Percentiles rank a stretch among this genome's conserved stretches.
phyloP scores from a whole-genome alignment of 2,797 vertebrate genomes.

The Sylvilagus floridanus region DNA sequence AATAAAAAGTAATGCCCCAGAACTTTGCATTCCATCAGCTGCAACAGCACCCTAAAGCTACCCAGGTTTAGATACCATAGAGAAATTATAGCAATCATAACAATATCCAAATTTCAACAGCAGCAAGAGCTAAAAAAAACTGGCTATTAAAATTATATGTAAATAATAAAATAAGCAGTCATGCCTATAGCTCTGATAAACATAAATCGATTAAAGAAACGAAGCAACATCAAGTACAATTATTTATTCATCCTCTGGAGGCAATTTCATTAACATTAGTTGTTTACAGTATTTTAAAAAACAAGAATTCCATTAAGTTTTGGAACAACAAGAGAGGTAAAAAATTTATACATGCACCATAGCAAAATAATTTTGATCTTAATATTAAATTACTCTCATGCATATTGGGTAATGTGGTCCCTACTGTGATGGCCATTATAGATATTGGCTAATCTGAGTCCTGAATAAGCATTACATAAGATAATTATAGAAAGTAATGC shows the following conservation, averaged over 20 bases:
- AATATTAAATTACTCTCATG: conserved; percentile 17
- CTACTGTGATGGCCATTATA: not conserved
- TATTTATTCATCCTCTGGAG: not conserved
- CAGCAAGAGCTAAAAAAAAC: not conserved
- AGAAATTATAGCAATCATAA: too few relatives aligned
- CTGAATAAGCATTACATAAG: conserved; percentile 30
- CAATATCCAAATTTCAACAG: not conserved
- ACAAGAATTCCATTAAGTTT: not conserved
- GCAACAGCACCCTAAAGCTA: rapidly evolving
- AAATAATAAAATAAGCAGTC: not conserved
- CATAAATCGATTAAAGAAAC: not conserved
- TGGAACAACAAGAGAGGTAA: not conserved
- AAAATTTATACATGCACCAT: not conserved
- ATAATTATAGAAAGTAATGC: conserved; percentile 55
- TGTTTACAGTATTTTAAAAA: not conserved
- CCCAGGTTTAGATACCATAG: not conserved
- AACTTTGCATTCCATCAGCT: not conserved
- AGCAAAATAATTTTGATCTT: conserved; percentile 12
- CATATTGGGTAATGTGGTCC: not conserved
- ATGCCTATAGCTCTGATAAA: not conserved
- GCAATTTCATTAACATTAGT: not conserved
- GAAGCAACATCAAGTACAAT: not conserved
- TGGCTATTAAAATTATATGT: not conserved
- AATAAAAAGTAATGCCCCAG: too few relatives aligned
- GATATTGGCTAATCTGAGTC: conserved; percentile 27